phyloP scores from a whole-genome alignment of 2,888 invertebrate species.

The Tachina grossa region DNA sequence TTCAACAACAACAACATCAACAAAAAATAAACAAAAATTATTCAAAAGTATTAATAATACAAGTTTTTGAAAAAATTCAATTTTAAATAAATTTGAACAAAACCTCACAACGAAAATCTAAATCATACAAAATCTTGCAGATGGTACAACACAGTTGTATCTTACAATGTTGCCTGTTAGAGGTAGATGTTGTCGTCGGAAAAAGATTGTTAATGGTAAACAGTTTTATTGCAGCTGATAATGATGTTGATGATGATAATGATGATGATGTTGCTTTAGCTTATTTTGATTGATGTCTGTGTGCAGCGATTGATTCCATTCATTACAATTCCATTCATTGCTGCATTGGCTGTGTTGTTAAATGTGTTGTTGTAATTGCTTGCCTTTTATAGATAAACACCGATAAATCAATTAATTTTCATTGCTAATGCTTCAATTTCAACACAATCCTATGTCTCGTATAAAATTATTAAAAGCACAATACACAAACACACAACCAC shows the following conservation, averaged over 20 bases:
- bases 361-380: slow-evolving; percentile 2
- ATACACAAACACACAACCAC: neutral
- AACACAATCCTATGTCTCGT: slow-evolving; percentile 42
- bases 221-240: slow-evolving; percentile 30
- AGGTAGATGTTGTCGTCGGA: slow-evolving; percentile 9
- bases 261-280: slow-evolving; percentile 1
- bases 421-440: slow-evolving; percentile 63
- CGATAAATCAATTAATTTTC: slow-evolving; percentile 72
- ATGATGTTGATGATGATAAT: slow-evolving; percentile 7
- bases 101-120: slow-evolving; percentile 11
- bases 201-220: slow-evolving; percentile 18
- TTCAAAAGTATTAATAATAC: neutral
- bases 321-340: slow-evolving; percentile 13
- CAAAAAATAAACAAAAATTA: neutral
- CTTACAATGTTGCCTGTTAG: slow-evolving; percentile 38
- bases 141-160: neutral
- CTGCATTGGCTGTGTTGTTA: neutral
- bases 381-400: slow-evolving; percentile 50
- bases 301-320: slow-evolving; percentile 29
- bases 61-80: slow-evolving; percentile 1
- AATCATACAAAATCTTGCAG: slow-evolving; percentile 1
- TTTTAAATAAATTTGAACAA: neutral
- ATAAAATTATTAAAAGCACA: slow-evolving; percentile 19
- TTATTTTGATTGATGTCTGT: slow-evolving; percentile 58
- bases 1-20: neutral